Evolutionary conservation across 2,797 vertebrate genomes (phyloP).

Genomic region (Malacoctenus gilli): DNA sequence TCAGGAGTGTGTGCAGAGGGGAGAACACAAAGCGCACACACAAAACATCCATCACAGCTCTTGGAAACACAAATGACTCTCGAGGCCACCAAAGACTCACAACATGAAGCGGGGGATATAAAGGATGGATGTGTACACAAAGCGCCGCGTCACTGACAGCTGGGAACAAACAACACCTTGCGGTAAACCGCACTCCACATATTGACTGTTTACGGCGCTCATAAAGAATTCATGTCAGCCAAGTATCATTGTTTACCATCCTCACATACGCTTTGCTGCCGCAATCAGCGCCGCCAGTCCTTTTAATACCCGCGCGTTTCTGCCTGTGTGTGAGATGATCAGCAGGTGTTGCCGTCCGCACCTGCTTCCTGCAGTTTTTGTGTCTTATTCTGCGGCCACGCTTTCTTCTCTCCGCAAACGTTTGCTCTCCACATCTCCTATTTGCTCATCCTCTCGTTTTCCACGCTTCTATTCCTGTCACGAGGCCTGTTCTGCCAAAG

Average conservation of each 20-base stretch:
- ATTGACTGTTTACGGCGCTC: no score
- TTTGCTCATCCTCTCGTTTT: no score
- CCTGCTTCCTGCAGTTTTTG: no score
- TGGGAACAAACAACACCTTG: not conserved
- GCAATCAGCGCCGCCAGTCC: no score
- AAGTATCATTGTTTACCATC: not conserved
- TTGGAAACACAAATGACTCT: constrained; percentile 12
- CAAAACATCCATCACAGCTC: constrained; percentile 9
- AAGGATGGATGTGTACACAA: not conserved
- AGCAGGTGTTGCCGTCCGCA: no score
- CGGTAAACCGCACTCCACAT: not conserved
- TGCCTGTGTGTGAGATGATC: no score
- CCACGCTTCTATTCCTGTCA: no score
- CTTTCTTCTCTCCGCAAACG: no score
- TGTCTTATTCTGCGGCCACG: no score
- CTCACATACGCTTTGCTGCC: not conserved
- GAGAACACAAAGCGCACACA: not conserved
- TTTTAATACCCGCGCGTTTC: no score
- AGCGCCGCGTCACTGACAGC: not conserved
- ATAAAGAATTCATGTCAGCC: not conserved
- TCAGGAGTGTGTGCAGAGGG: constrained; percentile 10
- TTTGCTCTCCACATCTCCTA: no score
- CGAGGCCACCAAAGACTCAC: constrained; percentile 5
- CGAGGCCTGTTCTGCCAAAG: no score
- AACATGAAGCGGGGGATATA: not conserved